phyloP scores from a whole-genome alignment of 2,113 vertebrate species.

The Rattus rattus region DNA sequence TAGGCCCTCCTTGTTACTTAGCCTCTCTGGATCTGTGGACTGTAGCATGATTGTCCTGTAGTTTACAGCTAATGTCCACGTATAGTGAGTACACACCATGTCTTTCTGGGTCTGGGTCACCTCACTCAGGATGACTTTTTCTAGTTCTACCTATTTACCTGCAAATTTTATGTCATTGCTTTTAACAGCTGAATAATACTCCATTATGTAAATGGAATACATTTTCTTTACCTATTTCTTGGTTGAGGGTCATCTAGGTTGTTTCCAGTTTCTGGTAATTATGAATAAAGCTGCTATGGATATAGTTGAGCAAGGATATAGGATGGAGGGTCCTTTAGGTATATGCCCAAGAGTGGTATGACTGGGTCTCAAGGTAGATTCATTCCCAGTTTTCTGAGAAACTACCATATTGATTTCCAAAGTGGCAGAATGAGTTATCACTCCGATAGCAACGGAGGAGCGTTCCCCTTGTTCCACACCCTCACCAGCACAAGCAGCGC shows the following conservation, averaged over 20 bases:
- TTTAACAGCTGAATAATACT: background rate
- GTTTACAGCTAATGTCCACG: background rate
- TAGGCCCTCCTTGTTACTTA: background rate
- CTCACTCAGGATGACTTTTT: background rate
- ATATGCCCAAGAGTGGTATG: background rate
- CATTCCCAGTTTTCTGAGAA: background rate
- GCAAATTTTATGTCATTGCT: background rate
- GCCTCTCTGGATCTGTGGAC: background rate
- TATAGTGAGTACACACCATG: background rate
- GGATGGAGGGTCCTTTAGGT: background rate
- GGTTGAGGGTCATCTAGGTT: background rate
- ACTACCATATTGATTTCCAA: background rate
- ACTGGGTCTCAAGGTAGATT: background rate
- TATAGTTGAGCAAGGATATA: background rate
- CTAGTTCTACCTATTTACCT: background rate
- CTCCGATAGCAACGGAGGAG: no score
- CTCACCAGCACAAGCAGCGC: background rate
- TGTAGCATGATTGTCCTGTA: background rate
- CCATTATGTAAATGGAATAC: background rate
- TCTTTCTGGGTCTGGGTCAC: background rate
- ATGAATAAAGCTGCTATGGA: background rate
- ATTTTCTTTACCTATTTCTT: background rate
- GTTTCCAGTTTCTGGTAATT: background rate
- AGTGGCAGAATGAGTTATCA: background rate
- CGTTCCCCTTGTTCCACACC: background rate